Evolutionary conservation across 2,888 invertebrate species (phyloP), one percentile per base, ranked within the genome.

Genomic region (Aricia artaxerxes): DNA sequence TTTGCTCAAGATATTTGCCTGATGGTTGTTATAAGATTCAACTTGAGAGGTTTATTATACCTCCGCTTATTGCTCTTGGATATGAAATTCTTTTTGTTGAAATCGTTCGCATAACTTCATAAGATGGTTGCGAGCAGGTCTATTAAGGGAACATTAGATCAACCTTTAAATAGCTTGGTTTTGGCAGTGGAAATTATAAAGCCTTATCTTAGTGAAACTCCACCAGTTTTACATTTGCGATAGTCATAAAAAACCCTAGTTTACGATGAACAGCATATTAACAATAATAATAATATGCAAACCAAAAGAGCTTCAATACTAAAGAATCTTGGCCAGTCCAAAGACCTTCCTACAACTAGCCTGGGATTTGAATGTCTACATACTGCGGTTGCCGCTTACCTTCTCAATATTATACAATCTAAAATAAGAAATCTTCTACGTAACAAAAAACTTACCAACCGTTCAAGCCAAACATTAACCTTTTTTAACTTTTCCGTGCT

Each of bases 1-100:
- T 84, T 84, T 85, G 81, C 75, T 81, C 81, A 78, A 82, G 83
- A 82, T 84, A 84, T 83, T 84, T 78, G 40, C 78, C 75, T 53
- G 76, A 31, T 35, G 76, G 57, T 76, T 76, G 44, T 57, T 76
- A 76, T 57, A 76, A 76, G 76, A 76, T 76, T 76, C 53, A 76
- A 76, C 76, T 57, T 76, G 53, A 76, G 76, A 76, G 76, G 76
- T 76, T 57, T 76, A 76, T 57, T 76, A 76, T 69, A 69, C 69
- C 69, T 69, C 5, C 35, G 16, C 69, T 76, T 57, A 35, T 53
- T 76, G 49, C 53, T 76, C 76, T 76, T 31, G 76, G 35, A 76
- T 76, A 76, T 76, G 57, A 76, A 76, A 76, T 76, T 76, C 53
- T 76, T 76, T 69, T 76, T 53, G 76, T 75, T 75, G n/a, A 24